phyloP scores from a whole-genome alignment of 2,797 vertebrate genomes.

The Phrynocephalus guinanensis region DNA sequence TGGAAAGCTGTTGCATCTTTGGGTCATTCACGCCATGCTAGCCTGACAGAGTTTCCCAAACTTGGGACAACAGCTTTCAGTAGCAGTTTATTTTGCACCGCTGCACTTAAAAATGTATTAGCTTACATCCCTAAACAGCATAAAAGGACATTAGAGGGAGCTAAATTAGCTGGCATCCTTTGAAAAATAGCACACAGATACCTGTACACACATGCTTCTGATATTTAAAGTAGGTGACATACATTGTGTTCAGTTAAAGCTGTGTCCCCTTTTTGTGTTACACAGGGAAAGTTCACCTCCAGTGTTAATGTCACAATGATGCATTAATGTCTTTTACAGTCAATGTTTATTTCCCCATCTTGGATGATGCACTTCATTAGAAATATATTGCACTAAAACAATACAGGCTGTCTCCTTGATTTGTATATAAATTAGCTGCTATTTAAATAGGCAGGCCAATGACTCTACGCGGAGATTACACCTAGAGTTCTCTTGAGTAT shows the following conservation, averaged over 20 bases:
- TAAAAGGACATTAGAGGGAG: conserved; percentile 3
- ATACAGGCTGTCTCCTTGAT: conserved; percentile 61
- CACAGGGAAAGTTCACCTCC: conserved; percentile 38
- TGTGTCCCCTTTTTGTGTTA: background rate
- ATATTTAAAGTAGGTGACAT: conserved; percentile 37
- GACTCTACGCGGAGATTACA: conserved; percentile 62
- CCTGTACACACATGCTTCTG: background rate
- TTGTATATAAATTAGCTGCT: conserved; percentile 75
- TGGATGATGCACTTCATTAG: conserved; percentile 56
- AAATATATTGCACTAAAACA: conserved; percentile 65
- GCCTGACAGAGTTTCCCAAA: background rate
- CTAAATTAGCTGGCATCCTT: background rate
- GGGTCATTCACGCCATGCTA: no score
- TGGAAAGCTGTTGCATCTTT: background rate
- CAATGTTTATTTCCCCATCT: conserved; percentile 53
- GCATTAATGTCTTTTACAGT: conserved; percentile 40
- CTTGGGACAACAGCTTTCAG: background rate
- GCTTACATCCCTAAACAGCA: background rate
- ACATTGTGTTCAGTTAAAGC: conserved; percentile 29
- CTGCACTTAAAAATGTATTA: background rate
- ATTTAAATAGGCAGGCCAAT: conserved; percentile 73
- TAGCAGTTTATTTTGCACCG: background rate
- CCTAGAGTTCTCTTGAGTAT: conserved; percentile 67
- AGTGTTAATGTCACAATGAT: conserved; percentile 36
- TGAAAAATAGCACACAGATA: background rate